A percentile compares a stretch with the other conserved stretches of the same genome.
phyloP scores from a whole-genome alignment of 2,797 vertebrate species.

The Cercopithecus neglectus region DNA sequence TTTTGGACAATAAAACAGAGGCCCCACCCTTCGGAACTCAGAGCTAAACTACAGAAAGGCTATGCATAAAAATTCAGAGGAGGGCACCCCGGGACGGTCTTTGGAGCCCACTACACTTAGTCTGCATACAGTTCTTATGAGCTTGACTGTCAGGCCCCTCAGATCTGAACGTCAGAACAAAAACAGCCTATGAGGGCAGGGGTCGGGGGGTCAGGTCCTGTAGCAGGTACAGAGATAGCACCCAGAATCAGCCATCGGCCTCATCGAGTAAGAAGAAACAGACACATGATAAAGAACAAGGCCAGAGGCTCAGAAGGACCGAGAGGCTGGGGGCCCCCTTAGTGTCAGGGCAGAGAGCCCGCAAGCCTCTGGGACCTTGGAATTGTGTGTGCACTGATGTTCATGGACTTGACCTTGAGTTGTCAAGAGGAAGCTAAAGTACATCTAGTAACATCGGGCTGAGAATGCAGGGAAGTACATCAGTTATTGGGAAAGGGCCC shows the following conservation, averaged over 20 bases:
- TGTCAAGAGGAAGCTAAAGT: constrained; percentile 36
- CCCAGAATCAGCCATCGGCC: background rate
- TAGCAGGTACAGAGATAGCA: background rate
- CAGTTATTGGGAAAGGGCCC: background rate
- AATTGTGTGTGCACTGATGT: background rate
- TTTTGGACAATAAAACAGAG: background rate
- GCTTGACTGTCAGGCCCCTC: background rate
- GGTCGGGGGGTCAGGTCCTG: background rate
- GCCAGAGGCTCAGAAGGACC: background rate
- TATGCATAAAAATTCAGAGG: background rate
- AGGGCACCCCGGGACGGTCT: background rate
- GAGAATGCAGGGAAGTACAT: constrained; percentile 8
- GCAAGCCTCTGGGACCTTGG: background rate
- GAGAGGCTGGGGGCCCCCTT: background rate
- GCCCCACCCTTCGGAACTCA: background rate
- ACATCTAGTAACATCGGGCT: background rate
- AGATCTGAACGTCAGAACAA: background rate
- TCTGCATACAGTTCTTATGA: rapidly evolving
- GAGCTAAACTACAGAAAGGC: background rate
- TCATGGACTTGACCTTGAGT: background rate
- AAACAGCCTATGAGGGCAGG: rapidly evolving
- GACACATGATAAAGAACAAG: background rate
- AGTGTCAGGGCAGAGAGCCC: background rate
- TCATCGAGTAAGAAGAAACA: background rate
- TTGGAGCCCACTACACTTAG: rapidly evolving